Conservation (phyloP, 2,888 invertebrate genomes). For the Ophion costatus region DNA sequence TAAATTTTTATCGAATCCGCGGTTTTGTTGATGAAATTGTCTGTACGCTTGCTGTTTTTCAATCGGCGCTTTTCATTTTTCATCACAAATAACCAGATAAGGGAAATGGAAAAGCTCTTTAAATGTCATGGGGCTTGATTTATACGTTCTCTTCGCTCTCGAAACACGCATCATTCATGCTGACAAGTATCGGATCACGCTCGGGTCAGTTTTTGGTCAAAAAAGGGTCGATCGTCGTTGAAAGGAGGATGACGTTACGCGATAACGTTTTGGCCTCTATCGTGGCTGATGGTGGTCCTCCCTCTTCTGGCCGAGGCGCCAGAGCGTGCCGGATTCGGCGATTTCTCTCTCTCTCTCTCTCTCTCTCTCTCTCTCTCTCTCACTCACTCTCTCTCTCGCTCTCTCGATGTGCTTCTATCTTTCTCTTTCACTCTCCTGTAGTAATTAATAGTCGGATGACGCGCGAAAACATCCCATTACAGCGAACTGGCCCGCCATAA, state of each 20-base stretch:
- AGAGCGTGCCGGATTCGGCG: slow-evolving; percentile 19
- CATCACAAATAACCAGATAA: background rate
- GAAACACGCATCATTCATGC: background rate
- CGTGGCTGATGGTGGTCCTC: slow-evolving; percentile 2
- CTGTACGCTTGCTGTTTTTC: too few relatives aligned
- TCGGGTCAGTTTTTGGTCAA: slow-evolving; percentile 5
- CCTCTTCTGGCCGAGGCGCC: slow-evolving; percentile 14
- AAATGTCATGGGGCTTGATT: background rate
- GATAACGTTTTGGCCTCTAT: slow-evolving; percentile 29
- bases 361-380: slow-evolving; percentile 2
- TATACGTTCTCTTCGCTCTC: background rate
- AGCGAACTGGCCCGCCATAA: slow-evolving; percentile 63
- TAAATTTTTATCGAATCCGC: too few relatives aligned
- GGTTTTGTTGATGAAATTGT: too few relatives aligned
- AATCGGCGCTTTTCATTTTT: background rate
- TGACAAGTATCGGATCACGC: slow-evolving; percentile 6
- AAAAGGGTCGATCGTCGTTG: slow-evolving; percentile 18
- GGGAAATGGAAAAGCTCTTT: slow-evolving; percentile 17
- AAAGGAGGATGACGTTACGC: slow-evolving; percentile 28
- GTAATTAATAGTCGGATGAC: slow-evolving; percentile 69
- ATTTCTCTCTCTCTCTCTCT: background rate
- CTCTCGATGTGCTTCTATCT: background rate
- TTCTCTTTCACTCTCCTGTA: slow-evolving; percentile 34
- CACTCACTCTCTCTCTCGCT: slow-evolving; percentile 10
- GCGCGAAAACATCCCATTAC: slow-evolving; percentile 70